These are phyloP conservation scores for Neogobius melanostomus DNA, from an alignment of 2,113 vertebrate genomes.

Conservation along the genomic window DNA sequence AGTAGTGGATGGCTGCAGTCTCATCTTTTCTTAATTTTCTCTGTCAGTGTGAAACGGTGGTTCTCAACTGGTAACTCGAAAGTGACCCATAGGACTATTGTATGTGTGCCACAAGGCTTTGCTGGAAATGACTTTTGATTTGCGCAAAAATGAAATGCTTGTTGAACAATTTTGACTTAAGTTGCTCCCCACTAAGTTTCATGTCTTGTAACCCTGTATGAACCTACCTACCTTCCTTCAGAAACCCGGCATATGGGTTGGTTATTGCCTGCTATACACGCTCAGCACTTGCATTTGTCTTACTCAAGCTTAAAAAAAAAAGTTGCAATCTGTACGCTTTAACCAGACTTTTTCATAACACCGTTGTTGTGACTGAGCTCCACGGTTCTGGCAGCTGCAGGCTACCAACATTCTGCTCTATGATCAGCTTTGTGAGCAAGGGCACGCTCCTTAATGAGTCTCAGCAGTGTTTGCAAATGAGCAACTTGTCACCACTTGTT, in stretches of 20 bases:
- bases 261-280: neutral
- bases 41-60: too few species aligned
- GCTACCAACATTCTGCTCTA: neutral
- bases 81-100: too few species aligned
- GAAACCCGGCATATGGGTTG: neutral
- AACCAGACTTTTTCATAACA: neutral
- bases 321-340: neutral
- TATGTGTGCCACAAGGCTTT: too few species aligned
- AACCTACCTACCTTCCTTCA: neutral
- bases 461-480: conserved; percentile 5
- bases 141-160: too few species aligned
- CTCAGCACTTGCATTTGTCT: conserved; percentile 6
- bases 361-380: neutral
- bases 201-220: neutral
- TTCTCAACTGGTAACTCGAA: too few species aligned
- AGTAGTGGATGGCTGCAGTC: too few species aligned
- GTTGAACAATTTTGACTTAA: too few species aligned
- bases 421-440: conserved; percentile 8
- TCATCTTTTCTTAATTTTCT: too few species aligned
- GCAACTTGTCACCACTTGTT: conserved; percentile 8
- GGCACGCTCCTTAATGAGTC: conserved; percentile 6
- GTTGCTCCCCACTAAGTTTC: too few species aligned
- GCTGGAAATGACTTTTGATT: too few species aligned
- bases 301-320: neutral
- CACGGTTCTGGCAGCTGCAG: neutral